These are phyloP conservation scores for Drosophila anceps DNA, from an alignment of 2,888 invertebrate species.

Conservation along the genomic window DNA sequence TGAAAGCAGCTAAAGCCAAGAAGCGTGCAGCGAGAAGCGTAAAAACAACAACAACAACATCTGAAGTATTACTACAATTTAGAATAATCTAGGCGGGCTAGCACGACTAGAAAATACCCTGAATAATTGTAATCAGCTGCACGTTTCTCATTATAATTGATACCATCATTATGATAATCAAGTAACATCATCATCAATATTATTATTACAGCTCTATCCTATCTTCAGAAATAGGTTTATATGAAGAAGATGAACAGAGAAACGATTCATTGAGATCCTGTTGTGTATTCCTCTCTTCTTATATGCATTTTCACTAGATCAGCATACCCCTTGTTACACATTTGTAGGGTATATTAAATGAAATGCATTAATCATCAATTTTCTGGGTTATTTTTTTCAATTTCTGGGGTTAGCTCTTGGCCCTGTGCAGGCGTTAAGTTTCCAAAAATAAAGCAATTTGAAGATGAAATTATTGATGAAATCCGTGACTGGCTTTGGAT, in stretches of 20 bases:
- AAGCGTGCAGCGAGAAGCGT: slow-evolving; percentile 9
- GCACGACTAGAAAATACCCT: not conserved
- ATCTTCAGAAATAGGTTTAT: too few relatives aligned
- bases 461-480: slow-evolving; percentile 40
- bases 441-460: slow-evolving; percentile 52
- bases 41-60: slow-evolving; percentile 17
- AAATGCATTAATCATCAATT: slow-evolving; percentile 70
- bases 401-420: slow-evolving; percentile 38
- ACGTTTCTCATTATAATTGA: too few relatives aligned
- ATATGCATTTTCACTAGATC: not conserved
- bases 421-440: slow-evolving; percentile 1
- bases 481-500: slow-evolving; percentile 42
- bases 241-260: not conserved
- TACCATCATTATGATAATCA: too few relatives aligned
- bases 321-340: not conserved
- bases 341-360: slow-evolving; percentile 29
- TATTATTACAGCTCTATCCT: too few relatives aligned
- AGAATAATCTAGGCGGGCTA: not conserved
- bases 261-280: not conserved
- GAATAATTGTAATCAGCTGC: not conserved
- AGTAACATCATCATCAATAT: too few relatives aligned
- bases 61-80: slow-evolving; percentile 13
- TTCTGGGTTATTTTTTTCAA: slow-evolving; percentile 15
- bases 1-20: slow-evolving; percentile 16
- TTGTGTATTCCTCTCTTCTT: not conserved